phyloP scores from a whole-genome alignment of 2,113 vertebrate genomes.

The Anoura caudifer region DNA sequence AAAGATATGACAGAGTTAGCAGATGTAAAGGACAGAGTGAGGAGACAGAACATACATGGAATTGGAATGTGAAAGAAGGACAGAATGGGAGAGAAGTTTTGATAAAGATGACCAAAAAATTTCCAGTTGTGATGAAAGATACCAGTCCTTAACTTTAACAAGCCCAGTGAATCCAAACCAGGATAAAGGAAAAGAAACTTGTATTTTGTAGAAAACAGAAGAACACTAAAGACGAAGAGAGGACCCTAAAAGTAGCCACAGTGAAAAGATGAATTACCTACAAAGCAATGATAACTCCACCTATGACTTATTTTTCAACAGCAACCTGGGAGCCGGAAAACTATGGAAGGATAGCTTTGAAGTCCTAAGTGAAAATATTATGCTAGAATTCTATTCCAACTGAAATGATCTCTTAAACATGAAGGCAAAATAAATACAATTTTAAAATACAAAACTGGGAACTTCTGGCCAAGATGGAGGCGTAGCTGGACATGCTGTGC shows the following conservation, averaged over 20 bases:
- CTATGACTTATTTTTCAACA: not conserved
- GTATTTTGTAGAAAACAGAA: not conserved
- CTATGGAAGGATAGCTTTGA: not conserved
- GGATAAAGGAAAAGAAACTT: not conserved
- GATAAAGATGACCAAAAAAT: not conserved
- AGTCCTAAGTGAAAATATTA: not conserved
- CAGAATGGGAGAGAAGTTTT: not conserved
- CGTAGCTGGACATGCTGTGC: no score
- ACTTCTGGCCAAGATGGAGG: no score
- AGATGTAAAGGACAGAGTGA: not conserved
- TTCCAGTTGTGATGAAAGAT: not conserved
- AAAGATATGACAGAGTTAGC: not conserved
- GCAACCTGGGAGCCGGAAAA: not conserved
- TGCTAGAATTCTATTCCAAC: not conserved
- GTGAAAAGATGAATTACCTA: not conserved
- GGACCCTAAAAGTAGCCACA: not conserved
- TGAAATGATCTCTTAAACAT: not conserved
- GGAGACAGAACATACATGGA: not conserved
- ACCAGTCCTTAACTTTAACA: not conserved
- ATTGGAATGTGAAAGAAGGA: not conserved
- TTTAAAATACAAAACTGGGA: not conserved
- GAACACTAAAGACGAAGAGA: slow-evolving; percentile 1
- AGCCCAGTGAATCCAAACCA: not conserved
- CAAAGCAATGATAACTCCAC: not conserved
- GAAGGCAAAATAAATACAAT: not conserved